Base-by-base conservation (phyloP, 2,113 vertebrate species). In the Equus przewalskii region DNA sequence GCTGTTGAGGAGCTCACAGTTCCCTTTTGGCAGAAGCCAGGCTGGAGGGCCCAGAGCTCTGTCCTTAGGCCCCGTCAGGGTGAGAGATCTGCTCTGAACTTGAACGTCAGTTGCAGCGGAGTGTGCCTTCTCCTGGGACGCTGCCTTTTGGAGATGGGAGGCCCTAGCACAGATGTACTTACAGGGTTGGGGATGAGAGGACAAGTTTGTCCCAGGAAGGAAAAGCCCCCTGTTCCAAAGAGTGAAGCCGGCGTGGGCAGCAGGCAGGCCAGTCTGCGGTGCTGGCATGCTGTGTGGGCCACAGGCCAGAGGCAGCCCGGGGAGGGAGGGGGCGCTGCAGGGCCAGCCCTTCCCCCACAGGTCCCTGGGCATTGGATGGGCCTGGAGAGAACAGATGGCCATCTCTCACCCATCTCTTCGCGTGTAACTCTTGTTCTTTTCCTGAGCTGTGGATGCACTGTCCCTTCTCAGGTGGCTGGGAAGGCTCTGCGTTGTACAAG, bases 391-490 rank as follows among this genome's bases (percentile, higher is more conserved):
- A 62, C 28, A 4, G 12, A 1, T 4, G 26, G 69, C 54, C 65
- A 0, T 60, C 75, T 36, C 46, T 84, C 11, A 5, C 1, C n/a
- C 58, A 0, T 60, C 75, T 36, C 46, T 84, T 14, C 6, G 1
- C 36, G 6, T 0, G 2, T 3, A 7, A 3, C 8, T 70, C 22
- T 2, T 11, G 46, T 36, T 49, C 54, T 89, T 24, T 36, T 21
- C n/a, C 69, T 16, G 30, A 26, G 16, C 67, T 36, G 12, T 28
- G 16, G 41, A n/a, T 16, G n/a, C 5, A 0, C 54, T 94, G 19
- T 51, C 96, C 67, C 69, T 83, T 51, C 96, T 19, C 98, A 99
- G 99, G 99, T 4, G 99, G 99, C 97, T 99, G 99, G 99, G 99
- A 99, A 96, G 99, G 99, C 70, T 98, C 98, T 1, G 98, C 99